phyloP scores from a whole-genome alignment of 2,113 vertebrate species.

The Megaceryle torquata region DNA sequence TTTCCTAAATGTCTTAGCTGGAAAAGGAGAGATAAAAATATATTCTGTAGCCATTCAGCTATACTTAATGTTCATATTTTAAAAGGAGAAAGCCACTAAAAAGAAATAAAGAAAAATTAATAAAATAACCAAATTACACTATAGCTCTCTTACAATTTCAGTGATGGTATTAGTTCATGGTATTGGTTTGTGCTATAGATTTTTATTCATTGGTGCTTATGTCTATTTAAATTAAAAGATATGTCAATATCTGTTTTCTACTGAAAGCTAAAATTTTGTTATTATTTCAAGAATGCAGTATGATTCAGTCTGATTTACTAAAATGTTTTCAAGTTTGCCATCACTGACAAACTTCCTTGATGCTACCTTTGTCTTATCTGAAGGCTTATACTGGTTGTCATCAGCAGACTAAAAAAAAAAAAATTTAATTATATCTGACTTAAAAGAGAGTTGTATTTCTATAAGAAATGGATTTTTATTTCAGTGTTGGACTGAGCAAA shows the following conservation, averaged over 20 bases:
- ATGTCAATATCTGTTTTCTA: not conserved
- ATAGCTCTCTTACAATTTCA: not conserved
- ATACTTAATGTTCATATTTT: not conserved
- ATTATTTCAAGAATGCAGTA: not conserved
- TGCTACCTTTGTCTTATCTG: no score
- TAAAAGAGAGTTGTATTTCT: not conserved
- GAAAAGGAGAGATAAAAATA: constrained; percentile 52
- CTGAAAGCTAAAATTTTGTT: not conserved
- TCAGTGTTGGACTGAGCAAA: not conserved
- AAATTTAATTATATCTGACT: not conserved
- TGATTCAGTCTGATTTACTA: not conserved
- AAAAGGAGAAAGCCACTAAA: not conserved
- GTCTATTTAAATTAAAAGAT: not conserved
- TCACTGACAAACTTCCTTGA: no score
- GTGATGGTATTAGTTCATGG: not conserved
- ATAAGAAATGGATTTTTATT: not conserved
- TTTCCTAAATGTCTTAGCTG: constrained; percentile 97
- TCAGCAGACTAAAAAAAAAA: no score
- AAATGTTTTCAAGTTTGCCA: not conserved
- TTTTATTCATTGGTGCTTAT: not conserved
- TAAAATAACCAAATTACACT: not conserved
- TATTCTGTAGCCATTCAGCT: not conserved
- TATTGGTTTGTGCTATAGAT: not conserved
- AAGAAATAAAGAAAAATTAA: not conserved
- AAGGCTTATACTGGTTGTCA: no score